Conservation (phyloP, 1,140 invertebrate genomes). For the Daktulosphaira vitifoliae region DNA sequence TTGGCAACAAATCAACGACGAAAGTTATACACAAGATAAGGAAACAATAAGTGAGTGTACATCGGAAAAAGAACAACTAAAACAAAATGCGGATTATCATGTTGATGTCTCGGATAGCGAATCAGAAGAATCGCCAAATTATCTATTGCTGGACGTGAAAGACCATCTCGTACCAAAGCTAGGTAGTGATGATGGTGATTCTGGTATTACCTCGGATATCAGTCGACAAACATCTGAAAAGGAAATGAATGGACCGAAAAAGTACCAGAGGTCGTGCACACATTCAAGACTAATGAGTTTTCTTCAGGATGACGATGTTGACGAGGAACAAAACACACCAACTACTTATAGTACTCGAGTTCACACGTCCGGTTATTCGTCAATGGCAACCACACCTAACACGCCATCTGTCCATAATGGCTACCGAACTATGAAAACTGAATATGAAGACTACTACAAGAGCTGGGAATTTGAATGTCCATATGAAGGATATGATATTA, state of each 20-base stretch:
- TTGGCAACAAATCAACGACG: slow-evolving; percentile 24
- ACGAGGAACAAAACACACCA: background rate
- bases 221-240: background rate
- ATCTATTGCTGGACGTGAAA: too few relatives aligned
- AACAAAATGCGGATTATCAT: too few relatives aligned
- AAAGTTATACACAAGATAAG: too few relatives aligned
- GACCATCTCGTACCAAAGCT: too few relatives aligned
- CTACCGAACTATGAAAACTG: background rate
- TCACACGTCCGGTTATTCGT: slow-evolving; percentile 19
- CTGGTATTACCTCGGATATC: background rate
- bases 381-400: slow-evolving; percentile 6
- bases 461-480: slow-evolving; percentile 18
- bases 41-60: too few relatives aligned
- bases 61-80: too few relatives aligned
- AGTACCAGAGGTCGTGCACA: slow-evolving; percentile 18
- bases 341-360: too few relatives aligned
- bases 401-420: background rate
- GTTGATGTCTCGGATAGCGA: too few relatives aligned
- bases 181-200: background rate
- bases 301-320: background rate
- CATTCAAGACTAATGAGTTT: slow-evolving; percentile 10
- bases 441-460: slow-evolving; percentile 21
- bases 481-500: slow-evolving; percentile 9
- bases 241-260: background rate
- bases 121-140: too few relatives aligned